phyloP scores from a whole-genome alignment of 2,797 vertebrate species.

The Tarsius wallacei region DNA sequence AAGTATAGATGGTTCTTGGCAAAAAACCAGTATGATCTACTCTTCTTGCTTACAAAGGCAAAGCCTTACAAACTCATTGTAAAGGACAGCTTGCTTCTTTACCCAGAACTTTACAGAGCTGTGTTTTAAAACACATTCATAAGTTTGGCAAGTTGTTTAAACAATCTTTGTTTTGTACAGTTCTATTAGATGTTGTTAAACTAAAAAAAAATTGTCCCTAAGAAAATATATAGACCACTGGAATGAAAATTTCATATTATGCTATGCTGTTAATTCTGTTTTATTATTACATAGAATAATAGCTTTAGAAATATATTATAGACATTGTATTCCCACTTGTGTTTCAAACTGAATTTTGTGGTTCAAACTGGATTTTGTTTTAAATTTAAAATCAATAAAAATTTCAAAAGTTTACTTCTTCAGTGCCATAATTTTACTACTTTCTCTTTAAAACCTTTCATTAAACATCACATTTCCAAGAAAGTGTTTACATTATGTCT shows the following conservation, averaged over 20 bases:
- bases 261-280: conserved; percentile 64
- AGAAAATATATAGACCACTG: conserved; percentile 65
- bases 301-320: conserved; percentile 74
- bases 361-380: conserved; percentile 76
- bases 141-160: conserved; percentile 57
- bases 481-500: conserved; percentile 43
- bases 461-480: conserved; percentile 36
- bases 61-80: not conserved
- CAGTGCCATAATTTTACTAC: conserved; percentile 65
- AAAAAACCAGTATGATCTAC: not conserved
- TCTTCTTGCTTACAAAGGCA: conserved; percentile 33
- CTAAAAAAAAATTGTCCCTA: conserved; percentile 49
- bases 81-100: conserved; percentile 22
- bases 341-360: conserved; percentile 71
- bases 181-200: conserved; percentile 65
- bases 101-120: not conserved
- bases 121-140: conserved; percentile 66
- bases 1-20: not conserved
- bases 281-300: conserved; percentile 61
- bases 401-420: conserved; percentile 60
- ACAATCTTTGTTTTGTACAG: conserved; percentile 66
- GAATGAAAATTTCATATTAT: conserved; percentile 74
- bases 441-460: conserved; percentile 51
- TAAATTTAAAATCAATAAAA: conserved; percentile 83
- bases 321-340: conserved; percentile 64